phyloP scores from a whole-genome alignment of 30 jellyfish, hydroid and myxozoan species.

The Hydractinia echinata region DNA sequence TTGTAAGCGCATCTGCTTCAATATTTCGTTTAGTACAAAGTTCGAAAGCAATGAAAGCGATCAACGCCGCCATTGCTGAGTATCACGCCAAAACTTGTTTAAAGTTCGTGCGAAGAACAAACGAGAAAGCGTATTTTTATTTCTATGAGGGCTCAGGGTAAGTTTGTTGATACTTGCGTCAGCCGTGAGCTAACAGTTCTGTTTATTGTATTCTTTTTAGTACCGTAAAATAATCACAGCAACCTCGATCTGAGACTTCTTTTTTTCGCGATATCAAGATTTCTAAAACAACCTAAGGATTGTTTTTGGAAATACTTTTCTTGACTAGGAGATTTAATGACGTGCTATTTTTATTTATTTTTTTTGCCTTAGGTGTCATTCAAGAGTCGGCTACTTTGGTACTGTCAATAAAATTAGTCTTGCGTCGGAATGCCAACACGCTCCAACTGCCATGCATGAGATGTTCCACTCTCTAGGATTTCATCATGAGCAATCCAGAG shows the following conservation, averaged over 20 bases:
- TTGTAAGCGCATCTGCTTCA: too few species aligned
- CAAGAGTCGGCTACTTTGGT: constrained; percentile 71
- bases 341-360: neutral
- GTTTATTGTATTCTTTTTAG: too few species aligned
- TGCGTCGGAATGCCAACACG: constrained; percentile 47
- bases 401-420: constrained; percentile 40
- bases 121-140: constrained; percentile 56
- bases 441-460: constrained; percentile 65
- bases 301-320: too few species aligned
- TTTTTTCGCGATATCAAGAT: too few species aligned
- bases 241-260: too few species aligned
- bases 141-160: constrained; percentile 21
- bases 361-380: constrained; percentile 47
- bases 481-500: constrained; percentile 74
- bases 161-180: neutral
- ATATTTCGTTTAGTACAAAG: constrained; percentile 21
- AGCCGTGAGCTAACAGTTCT: too few species aligned
- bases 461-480: constrained; percentile 78
- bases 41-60: constrained; percentile 63
- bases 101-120: constrained; percentile 54
- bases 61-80: constrained; percentile 58
- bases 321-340: neutral
- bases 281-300: too few species aligned
- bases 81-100: constrained; percentile 69
- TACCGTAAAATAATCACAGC: too few species aligned